Percentiles rank a stretch among this genome's conserved stretches.
Conservation (phyloP, 2,113 vertebrate genomes). For the Tetrao urogallus region DNA sequence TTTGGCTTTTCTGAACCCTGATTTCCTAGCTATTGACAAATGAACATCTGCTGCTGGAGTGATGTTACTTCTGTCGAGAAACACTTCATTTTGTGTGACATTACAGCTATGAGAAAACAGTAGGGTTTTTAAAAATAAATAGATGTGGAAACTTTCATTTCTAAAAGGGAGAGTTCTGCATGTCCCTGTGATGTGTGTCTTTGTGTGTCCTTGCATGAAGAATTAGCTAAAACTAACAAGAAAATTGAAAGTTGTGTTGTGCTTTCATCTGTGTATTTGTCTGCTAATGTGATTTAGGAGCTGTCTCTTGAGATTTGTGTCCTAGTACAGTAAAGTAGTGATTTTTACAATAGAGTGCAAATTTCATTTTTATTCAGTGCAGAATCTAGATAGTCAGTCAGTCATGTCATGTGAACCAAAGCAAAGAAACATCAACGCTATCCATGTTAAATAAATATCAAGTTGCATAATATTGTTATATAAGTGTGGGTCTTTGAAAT, state of each 20-base stretch:
- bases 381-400: conserved; percentile 1
- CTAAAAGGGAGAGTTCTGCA: background rate
- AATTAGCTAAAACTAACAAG: conserved; percentile 7
- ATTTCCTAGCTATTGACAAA: background rate
- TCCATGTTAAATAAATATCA: background rate
- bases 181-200: background rate
- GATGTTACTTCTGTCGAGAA: background rate
- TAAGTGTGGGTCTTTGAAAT: conserved; percentile 35
- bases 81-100: background rate
- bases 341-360: background rate
- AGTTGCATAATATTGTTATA: conserved; percentile 40
- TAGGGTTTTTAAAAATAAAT: background rate
- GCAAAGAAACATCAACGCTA: background rate
- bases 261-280: background rate
- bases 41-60: background rate
- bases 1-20: background rate
- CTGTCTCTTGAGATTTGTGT: background rate
- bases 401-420: conserved; percentile 2
- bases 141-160: background rate
- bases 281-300: background rate
- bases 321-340: background rate
- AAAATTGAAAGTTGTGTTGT: background rate
- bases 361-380: background rate
- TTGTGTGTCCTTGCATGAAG: background rate
- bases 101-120: background rate